A percentile compares a stretch with the other conserved stretches of the same genome.
phyloP scores from a whole-genome alignment of 2,797 vertebrate genomes.

The Loris lydekkerianus region DNA sequence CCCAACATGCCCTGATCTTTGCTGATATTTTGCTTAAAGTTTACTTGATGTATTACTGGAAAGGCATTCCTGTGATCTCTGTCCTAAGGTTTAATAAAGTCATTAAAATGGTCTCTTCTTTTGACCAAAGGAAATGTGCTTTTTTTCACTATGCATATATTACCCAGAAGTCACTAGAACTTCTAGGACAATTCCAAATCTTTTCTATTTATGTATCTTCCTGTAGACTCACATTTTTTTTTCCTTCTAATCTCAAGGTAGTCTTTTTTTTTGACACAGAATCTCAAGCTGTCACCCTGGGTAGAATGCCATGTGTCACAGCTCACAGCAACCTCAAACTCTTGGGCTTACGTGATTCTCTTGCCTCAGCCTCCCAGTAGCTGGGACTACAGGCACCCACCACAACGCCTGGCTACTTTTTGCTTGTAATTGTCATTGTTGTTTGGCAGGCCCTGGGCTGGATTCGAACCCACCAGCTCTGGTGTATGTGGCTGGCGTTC shows the following conservation, averaged over 20 bases:
- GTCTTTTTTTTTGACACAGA: not conserved
- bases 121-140: not conserved
- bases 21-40: not conserved
- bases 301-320: no score
- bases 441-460: no score
- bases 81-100: slow-evolving; percentile 23
- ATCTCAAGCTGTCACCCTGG: no score
- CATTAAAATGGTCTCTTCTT: slow-evolving; percentile 24
- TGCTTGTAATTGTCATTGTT: no score
- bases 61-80: not conserved
- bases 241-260: not conserved
- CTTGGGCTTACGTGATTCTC: no score
- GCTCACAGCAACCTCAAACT: no score
- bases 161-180: slow-evolving; percentile 17
- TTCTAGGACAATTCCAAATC: not conserved
- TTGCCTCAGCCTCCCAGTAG: no score
- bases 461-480: no score
- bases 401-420: no score
- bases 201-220: not conserved
- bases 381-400: no score
- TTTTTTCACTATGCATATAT: not conserved
- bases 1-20: not conserved
- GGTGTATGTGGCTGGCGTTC: no score
- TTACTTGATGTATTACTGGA: not conserved
- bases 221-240: not conserved